These are phyloP conservation scores for Byasa hedistus DNA, from an alignment of 2,888 invertebrate species.

Conservation along the genomic window DNA sequence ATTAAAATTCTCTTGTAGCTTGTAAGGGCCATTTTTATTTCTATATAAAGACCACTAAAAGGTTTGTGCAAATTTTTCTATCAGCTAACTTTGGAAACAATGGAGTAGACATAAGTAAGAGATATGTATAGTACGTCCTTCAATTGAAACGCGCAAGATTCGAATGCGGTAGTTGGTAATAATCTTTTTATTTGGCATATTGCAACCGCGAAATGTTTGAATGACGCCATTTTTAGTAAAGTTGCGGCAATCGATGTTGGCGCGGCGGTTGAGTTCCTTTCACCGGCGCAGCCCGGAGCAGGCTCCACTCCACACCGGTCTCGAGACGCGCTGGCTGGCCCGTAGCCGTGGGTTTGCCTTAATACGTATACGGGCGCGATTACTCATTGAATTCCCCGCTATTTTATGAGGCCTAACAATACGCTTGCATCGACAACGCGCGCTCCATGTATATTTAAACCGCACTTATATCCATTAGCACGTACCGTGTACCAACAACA, in stretches of 20 bases:
- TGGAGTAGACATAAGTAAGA: not conserved
- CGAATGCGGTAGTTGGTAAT: conserved; percentile 49
- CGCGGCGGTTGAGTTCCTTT: conserved; percentile 75
- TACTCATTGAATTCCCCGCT: conserved; percentile 36
- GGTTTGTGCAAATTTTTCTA: not conserved
- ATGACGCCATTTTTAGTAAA: conserved; percentile 77
- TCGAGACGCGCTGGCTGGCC: conserved; percentile 61
- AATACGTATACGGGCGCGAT: conserved; percentile 35
- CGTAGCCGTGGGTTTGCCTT: conserved; percentile 43
- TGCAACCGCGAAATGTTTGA: conserved; percentile 69
- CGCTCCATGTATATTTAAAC: conserved; percentile 30
- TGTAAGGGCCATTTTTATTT: no score
- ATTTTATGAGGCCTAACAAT: conserved; percentile 32
- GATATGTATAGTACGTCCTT: conserved; percentile 42
- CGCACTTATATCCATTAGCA: conserved; percentile 31
- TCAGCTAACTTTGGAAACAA: not conserved
- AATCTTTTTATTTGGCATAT: conserved; percentile 55
- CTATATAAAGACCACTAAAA: no score
- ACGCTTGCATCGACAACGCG: conserved; percentile 29
- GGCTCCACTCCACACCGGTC: conserved; percentile 42
- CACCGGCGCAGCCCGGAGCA: conserved; percentile 54
- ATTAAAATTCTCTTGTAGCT: no score
- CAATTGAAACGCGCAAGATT: conserved; percentile 42
- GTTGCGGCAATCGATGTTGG: conserved; percentile 72
- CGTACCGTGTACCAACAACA: conserved; percentile 15